Conservation (phyloP, 2,797 vertebrate species). For the Pygocentrus nattereri region DNA sequence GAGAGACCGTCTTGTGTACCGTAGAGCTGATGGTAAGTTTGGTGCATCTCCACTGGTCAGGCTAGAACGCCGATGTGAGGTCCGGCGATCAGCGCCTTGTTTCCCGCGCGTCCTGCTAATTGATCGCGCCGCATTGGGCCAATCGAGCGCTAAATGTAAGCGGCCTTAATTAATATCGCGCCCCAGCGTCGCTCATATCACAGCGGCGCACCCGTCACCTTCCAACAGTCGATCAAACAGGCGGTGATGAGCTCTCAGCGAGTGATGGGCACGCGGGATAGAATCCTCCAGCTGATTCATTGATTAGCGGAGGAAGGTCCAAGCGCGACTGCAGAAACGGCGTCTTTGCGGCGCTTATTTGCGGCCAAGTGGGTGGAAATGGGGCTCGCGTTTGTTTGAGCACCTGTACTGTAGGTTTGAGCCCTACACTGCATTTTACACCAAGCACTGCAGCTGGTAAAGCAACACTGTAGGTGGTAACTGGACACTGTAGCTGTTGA, state of each 20-base stretch:
- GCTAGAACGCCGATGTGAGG: slow-evolving; percentile 47
- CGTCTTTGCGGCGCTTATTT: too few species aligned
- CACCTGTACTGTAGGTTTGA: neutral
- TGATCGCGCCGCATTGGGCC: slow-evolving; percentile 74
- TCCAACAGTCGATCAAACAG: slow-evolving; percentile 68
- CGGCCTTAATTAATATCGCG: slow-evolving; percentile 74
- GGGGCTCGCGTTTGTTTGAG: too few species aligned
- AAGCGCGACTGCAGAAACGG: too few species aligned
- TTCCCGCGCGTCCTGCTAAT: slow-evolving; percentile 76
- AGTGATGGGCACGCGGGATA: slow-evolving; percentile 53
- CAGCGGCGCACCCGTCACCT: slow-evolving; percentile 69
- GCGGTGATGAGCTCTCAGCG: slow-evolving; percentile 70
- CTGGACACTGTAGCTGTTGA: neutral
- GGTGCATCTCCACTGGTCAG: too few species aligned
- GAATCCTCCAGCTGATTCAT: neutral
- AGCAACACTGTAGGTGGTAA: neutral
- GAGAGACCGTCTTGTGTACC: too few species aligned
- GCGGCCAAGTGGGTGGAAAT: too few species aligned
- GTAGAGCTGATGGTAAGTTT: too few species aligned
- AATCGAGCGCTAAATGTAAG: slow-evolving; percentile 83
- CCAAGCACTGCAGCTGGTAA: neutral
- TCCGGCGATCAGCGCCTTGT: slow-evolving; percentile 71
- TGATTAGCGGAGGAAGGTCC: neutral
- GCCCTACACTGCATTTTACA: neutral
- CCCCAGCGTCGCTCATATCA: slow-evolving; percentile 63